Conservation (phyloP, 2,888 invertebrate species). For the Archips xylosteana region DNA sequence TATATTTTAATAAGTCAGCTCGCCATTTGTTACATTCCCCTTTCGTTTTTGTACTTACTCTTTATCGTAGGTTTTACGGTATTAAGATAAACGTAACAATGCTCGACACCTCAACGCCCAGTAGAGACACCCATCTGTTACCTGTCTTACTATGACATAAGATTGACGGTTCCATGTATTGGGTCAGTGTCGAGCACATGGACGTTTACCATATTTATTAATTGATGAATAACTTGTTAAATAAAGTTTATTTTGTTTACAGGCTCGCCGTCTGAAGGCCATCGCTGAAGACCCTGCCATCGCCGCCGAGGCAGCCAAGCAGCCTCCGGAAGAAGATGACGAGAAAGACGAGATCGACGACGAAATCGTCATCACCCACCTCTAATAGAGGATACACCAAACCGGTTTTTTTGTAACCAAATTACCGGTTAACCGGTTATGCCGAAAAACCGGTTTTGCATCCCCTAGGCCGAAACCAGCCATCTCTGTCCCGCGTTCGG, state of each 20-base stretch:
- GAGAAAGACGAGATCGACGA: conserved; percentile 96
- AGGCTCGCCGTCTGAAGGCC: conserved; percentile 90
- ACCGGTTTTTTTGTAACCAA: background rate
- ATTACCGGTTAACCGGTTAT: background rate
- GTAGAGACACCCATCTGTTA: no score
- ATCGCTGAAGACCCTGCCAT: conserved; percentile 88
- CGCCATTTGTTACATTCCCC: no score
- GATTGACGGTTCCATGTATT: no score
- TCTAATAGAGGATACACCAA: conserved; percentile 74
- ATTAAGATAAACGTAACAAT: no score
- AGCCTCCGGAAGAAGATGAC: conserved; percentile 92
- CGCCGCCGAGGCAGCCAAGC: conserved; percentile 87
- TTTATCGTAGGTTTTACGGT: no score
- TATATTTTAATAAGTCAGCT: no score
- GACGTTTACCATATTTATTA: no score
- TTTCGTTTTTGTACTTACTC: no score
- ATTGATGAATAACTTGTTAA: background rate
- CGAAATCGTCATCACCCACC: conserved; percentile 94
- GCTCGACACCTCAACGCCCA: no score
- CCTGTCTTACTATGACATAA: no score
- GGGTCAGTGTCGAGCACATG: no score
- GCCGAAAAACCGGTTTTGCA: background rate
- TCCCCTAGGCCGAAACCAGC: conserved; percentile 29
- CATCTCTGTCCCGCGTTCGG: conserved; percentile 46
- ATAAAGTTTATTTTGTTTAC: conserved; percentile 26